Percentiles rank a stretch among this genome's conserved stretches.
Conservation (phyloP, 1,140 invertebrate genomes). For the Drosophila kepulauana region DNA sequence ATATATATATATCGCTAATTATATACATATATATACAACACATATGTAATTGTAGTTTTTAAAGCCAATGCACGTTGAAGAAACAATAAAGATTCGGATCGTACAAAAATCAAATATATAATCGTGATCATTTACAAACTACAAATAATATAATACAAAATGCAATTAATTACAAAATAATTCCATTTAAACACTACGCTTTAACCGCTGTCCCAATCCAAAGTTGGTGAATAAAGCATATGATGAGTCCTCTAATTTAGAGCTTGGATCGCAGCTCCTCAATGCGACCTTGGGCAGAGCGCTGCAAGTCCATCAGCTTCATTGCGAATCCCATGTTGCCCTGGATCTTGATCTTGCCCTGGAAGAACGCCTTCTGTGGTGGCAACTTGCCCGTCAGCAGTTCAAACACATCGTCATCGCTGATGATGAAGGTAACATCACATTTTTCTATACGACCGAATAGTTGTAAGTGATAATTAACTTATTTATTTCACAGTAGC, state of each 20-base stretch:
- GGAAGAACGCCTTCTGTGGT: conserved; percentile 98
- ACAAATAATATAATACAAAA: conserved; percentile 57
- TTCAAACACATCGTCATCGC: conserved; percentile 93
- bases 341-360: conserved; percentile 94
- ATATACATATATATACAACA: conserved; percentile 50
- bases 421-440: conserved; percentile 96
- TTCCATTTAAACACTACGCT: conserved; percentile 23
- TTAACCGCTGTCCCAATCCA: conserved; percentile 25
- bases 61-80: conserved; percentile 74
- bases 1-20: conserved; percentile 49
- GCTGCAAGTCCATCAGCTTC: conserved; percentile 95
- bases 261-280: conserved; percentile 91
- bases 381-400: conserved; percentile 96
- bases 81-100: conserved; percentile 82
- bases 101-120: conserved; percentile 56
- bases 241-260: conserved; percentile 85
- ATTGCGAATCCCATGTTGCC: conserved; percentile 98
- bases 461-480: no score
- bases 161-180: conserved; percentile 5
- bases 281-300: conserved; percentile 89
- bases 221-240: conserved; percentile 12
- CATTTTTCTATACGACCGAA: conserved; percentile 89
- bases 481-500: neutral
- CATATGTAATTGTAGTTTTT: conserved; percentile 63
- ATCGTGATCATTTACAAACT: conserved; percentile 41